phyloP scores from a whole-genome alignment of 2,888 invertebrate genomes.

The Agrochola lota region DNA sequence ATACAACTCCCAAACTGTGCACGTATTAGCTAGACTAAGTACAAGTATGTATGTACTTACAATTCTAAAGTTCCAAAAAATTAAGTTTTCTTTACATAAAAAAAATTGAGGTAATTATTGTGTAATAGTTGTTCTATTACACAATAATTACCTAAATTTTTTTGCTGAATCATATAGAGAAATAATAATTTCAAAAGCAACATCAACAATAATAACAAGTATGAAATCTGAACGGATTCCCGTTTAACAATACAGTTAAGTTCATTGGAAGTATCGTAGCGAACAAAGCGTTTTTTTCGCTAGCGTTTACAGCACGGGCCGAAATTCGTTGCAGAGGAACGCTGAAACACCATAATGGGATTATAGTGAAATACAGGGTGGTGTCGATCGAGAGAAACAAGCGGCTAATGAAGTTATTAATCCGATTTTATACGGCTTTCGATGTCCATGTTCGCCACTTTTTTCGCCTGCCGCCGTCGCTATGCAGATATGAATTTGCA shows the following conservation, averaged over 20 bases:
- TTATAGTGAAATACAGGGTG: conserved; percentile 88
- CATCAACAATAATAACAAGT: conserved; percentile 27
- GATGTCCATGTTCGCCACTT: conserved; percentile 79
- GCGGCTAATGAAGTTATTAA: conserved; percentile 91
- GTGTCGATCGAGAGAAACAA: conserved; percentile 89
- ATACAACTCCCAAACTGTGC: background rate
- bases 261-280: conserved; percentile 54
- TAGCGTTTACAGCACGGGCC: conserved; percentile 66
- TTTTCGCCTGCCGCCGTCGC: conserved; percentile 72
- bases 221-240: conserved; percentile 50
- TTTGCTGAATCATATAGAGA: background rate
- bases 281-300: conserved; percentile 68
- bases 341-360: conserved; percentile 84
- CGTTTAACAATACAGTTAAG: conserved; percentile 54
- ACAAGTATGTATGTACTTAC: no score
- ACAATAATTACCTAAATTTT: no score
- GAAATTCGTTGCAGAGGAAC: conserved; percentile 81
- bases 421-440: conserved; percentile 88
- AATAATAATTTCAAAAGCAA: background rate
- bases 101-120: no score
- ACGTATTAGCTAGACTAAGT: no score
- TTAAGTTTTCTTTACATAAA: background rate
- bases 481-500: conserved; percentile 73
- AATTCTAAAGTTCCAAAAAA: background rate
- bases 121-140: no score